A percentile compares a stretch with the other conserved stretches of the same genome.
phyloP scores from a whole-genome alignment of 2,888 invertebrate genomes.

The Agrochola circellaris region DNA sequence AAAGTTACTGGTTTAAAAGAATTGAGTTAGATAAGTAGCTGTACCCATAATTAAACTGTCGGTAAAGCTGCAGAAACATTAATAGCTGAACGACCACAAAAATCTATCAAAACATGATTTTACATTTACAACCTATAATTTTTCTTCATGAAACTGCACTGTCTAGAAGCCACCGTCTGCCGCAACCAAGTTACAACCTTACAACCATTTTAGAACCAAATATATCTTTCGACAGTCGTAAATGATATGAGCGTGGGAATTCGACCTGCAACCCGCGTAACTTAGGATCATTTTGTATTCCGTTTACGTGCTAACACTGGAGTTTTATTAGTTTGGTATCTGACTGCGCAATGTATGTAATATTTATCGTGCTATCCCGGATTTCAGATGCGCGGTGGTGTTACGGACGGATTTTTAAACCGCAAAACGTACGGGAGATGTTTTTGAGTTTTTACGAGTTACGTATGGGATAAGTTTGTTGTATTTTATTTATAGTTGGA shows the following conservation, averaged over 20 bases:
- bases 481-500: constrained; percentile 2
- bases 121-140: background rate
- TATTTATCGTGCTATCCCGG: constrained; percentile 59
- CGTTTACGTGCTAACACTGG: constrained; percentile 58
- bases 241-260: constrained; percentile 51
- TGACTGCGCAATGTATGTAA: constrained; percentile 58
- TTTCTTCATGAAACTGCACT: constrained; percentile 10
- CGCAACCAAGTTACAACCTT: constrained; percentile 31
- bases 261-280: constrained; percentile 32
- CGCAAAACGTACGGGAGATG: constrained; percentile 39
- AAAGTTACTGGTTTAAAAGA: too few relatives aligned
- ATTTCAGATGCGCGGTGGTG: constrained; percentile 44
- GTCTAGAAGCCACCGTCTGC: background rate
- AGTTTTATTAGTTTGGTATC: constrained; percentile 70
- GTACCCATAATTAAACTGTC: background rate
- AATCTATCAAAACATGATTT: background rate
- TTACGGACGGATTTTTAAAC: constrained; percentile 38
- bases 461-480: background rate
- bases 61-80: background rate
- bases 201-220: constrained; percentile 43
- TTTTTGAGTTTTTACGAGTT: constrained; percentile 41
- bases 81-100: background rate
- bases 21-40: background rate
- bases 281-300: constrained; percentile 57
- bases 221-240: constrained; percentile 43